Evolutionary conservation across 2,797 vertebrate genomes (phyloP), one percentile per base, ranked within the genome.

Genomic region (Siniperca undulata): DNA sequence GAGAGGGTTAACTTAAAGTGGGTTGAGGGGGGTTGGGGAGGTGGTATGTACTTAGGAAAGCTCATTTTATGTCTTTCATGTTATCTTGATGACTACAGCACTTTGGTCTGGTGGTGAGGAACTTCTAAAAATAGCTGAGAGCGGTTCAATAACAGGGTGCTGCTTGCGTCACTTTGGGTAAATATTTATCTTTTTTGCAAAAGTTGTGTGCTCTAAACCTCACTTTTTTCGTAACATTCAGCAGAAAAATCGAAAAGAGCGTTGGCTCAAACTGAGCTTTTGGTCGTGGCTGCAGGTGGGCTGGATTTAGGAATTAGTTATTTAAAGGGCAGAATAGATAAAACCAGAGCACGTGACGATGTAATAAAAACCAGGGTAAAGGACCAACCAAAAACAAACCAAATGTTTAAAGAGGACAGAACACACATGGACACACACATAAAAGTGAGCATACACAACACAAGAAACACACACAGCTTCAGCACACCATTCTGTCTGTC

Each of bases 161-260:
- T 50, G 78, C 88, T 91, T 93, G 90, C 88, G 89, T 95, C 94
- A 94, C 87, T 67, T 74, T 61, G 83, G 89, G 90, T 92, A 92
- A 94, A 95, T 93, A 93, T 90, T 94, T 94, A 83, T 93, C 86
- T 58, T 92, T 89, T 89, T 91, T 92, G 91, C 91, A 93, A 71
- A 58, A 38, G 61, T 80, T 64, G 69, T 80, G 79, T 48, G 58
- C 86, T 81, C 58, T 16, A 72, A 81, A 75, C 76, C 70, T 70
- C 9, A 5, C 36, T 85, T 85, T 85, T 91, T 88, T 83, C 86
- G 82, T 79, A 89, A 84, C 77, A 64, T 91, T 92, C 92, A 93
- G 91, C 92, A 92, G 86, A 93, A 93, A 91, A 86, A 88, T 84
- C 48, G 1, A 52, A 91, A 65, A 53, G 55, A 38, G 68, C n/a